Evolutionary conservation across 2,888 invertebrate species (phyloP), one percentile per base, ranked within the genome.

Genomic region (Lutraria lutraria): DNA sequence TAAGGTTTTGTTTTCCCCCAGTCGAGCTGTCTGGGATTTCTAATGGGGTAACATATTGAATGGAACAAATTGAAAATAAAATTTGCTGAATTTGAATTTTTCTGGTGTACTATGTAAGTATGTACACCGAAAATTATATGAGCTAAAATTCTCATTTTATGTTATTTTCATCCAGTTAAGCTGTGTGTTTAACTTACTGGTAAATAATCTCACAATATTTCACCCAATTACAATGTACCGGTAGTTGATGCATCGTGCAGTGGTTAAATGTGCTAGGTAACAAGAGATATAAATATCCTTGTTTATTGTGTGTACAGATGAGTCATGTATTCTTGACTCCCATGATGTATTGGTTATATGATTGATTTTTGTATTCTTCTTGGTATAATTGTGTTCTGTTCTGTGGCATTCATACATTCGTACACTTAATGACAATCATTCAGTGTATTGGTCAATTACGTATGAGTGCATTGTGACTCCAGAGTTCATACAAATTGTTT

Each of bases 281-380:
- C 63, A 68, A 68, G 12, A n/a, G 63, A 68, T n/a, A 12, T 25
- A n/a, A 68, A 68, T 68, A 25, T 68, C 25, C 25, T 25, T 6
- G 63, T 25, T 25, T 68, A 25, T 25, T 68, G 25, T 68, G 25
- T 25, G n/a, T 68, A 68, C 63, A n/a, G 12, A n/a, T 25, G 63
- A 68, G 12, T 68, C 63, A 68, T 68, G 12, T 68, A 68, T 68
- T 68, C 63, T 13, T 68, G 63, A n/a, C 63, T 68, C 25, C 63
- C 63, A 68, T 68, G 63, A 68, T 13, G 25, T 76, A 76, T 76
- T 76, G 76, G 76, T 31, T 76, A 76, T 31, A 34, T 76, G 76
- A 76, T 76, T 76, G 76, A 76, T 76, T 76, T 76, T 76, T 31
- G 34, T 76, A 16, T 34, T 76, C 76, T 76, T 10, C 8, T 68